Percentiles rank a stretch among this genome's conserved stretches.
These are phyloP conservation scores for Lerista edwardsae DNA, from an alignment of 2,797 vertebrate genomes.

Conservation along the genomic window DNA sequence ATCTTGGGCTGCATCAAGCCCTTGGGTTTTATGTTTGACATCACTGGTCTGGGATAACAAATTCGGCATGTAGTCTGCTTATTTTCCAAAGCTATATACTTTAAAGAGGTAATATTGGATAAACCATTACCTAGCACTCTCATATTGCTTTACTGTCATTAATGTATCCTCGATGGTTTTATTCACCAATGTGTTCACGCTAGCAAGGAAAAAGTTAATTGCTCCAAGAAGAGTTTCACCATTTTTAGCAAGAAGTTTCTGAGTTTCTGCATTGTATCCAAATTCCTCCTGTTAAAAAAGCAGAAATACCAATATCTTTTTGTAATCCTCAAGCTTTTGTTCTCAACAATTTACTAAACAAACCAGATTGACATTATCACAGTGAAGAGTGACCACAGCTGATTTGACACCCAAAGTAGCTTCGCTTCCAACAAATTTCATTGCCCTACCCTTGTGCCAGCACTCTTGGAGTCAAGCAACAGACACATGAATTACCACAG, in stretches of 20 bases:
- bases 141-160: slow-evolving; percentile 97
- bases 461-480: no score
- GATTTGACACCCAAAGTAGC: no score
- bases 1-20: no score
- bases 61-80: slow-evolving; percentile 3
- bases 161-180: slow-evolving; percentile 98
- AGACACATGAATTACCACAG: no score
- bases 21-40: no score
- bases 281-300: slow-evolving; percentile 91
- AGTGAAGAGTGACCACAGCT: background rate
- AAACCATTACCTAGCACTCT: slow-evolving; percentile 88
- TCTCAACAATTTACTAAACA: background rate
- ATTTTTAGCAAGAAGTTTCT: slow-evolving; percentile 97
- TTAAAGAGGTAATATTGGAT: slow-evolving; percentile 30
- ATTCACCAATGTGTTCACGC: slow-evolving; percentile 94
- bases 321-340: background rate
- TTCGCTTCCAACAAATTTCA: no score
- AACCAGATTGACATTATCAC: background rate
- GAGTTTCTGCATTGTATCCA: slow-evolving; percentile 97
- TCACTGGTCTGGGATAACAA: background rate
- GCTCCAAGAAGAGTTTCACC: slow-evolving; percentile 95
- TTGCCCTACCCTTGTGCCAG: no score
- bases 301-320: background rate
- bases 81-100: slow-evolving; percentile 19
- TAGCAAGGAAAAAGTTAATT: slow-evolving; percentile 96